phyloP scores from a whole-genome alignment of 2,888 invertebrate species.

The Euspilapteryx auroguttella region DNA sequence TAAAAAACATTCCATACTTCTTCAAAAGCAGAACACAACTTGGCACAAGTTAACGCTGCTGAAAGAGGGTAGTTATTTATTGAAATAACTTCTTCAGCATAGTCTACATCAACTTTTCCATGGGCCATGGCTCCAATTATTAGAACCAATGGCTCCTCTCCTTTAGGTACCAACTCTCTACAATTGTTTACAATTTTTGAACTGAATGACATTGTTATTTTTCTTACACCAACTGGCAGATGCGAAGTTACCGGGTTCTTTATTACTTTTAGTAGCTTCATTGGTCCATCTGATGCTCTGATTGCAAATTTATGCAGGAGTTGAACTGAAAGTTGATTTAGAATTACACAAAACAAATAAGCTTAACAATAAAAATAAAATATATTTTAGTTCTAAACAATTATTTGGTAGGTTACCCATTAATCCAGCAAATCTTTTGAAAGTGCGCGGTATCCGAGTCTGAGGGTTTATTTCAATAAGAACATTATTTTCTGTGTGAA shows the following conservation, averaged over 20 bases:
- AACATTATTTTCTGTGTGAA: conserved; percentile 90
- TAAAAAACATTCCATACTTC: conserved; percentile 79
- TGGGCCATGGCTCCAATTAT: conserved; percentile 98
- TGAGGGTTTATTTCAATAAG: conserved; percentile 96
- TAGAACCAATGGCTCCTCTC: conserved; percentile 83
- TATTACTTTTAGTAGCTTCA: conserved; percentile 91
- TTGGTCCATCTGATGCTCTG: conserved; percentile 84
- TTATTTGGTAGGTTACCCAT: too few relatives aligned
- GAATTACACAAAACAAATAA: too few relatives aligned
- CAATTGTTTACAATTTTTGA: conserved; percentile 71
- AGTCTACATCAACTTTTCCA: conserved; percentile 87
- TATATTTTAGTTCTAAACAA: too few relatives aligned
- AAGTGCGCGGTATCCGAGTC: conserved; percentile 95
- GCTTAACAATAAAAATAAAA: conserved; percentile 10
- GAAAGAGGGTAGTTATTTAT: conserved; percentile 97
- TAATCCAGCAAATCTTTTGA: conserved; percentile 93
- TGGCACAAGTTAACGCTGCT: conserved; percentile 94
- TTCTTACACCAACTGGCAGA: conserved; percentile 90
- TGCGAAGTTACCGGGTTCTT: conserved; percentile 95
- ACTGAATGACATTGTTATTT: conserved; percentile 88
- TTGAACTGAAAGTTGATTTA: conserved; percentile 93
- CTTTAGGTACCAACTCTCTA: conserved; percentile 74
- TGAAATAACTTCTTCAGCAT: conserved; percentile 87
- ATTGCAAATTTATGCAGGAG: conserved; percentile 93
- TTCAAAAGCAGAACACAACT: conserved; percentile 93